Conservation (phyloP, 2,113 vertebrate genomes). For the Pseudolaguvia tuberculata region DNA sequence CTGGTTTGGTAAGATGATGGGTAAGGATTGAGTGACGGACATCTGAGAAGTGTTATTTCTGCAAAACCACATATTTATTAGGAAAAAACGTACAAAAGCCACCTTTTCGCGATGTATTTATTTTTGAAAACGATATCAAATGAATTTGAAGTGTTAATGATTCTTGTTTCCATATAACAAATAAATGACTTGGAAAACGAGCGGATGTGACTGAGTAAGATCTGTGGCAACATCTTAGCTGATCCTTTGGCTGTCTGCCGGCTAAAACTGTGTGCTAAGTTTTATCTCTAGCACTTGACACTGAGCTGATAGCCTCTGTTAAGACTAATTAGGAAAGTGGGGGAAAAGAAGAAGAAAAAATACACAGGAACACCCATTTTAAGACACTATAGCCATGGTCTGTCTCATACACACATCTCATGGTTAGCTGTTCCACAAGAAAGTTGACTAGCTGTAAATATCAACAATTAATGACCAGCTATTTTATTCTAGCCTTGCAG, state of each 20-base stretch:
- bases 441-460: conserved; percentile 31
- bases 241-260: conserved; percentile 23
- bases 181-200: conserved; percentile 9
- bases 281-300: conserved; percentile 46
- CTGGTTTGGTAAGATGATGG: conserved; percentile 25
- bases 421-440: conserved; percentile 38
- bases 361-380: conserved; percentile 16
- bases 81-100: conserved; percentile 6
- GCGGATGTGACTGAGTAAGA: not conserved
- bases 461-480: conserved; percentile 50
- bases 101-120: conserved; percentile 16
- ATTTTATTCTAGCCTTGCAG: conserved; percentile 43
- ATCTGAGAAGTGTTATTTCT: conserved; percentile 38
- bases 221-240: not conserved
- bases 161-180: conserved; percentile 11
- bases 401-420: conserved; percentile 48
- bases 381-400: conserved; percentile 37
- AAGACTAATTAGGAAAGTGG: conserved; percentile 50
- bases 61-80: not conserved
- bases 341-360: conserved; percentile 34
- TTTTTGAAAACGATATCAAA: conserved; percentile 17
- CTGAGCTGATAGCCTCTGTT: conserved; percentile 31
- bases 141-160: not conserved
- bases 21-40: conserved; percentile 20
- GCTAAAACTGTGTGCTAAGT: conserved; percentile 32